Evolutionary conservation across 1,140 invertebrate genomes (phyloP).

Genomic region (Drosophila teissieri): DNA sequence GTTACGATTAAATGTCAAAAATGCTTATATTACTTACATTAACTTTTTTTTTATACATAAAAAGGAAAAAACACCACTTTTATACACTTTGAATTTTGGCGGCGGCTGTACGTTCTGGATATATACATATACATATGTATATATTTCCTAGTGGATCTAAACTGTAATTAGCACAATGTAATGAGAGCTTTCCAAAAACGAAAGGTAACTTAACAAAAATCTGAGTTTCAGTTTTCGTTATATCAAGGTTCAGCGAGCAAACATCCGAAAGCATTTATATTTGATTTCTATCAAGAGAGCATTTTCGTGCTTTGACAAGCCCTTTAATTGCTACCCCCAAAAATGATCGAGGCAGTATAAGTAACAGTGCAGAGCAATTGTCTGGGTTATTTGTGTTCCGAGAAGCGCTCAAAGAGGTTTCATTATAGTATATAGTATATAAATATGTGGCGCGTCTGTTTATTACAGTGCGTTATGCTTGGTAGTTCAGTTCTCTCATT

Average conservation of each 20-base stretch:
- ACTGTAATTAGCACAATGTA: constrained; percentile 17
- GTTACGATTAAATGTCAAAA: too few relatives aligned
- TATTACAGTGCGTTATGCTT: constrained; percentile 46
- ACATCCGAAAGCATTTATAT: constrained; percentile 63
- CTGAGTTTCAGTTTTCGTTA: constrained; percentile 37
- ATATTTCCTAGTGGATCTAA: background rate
- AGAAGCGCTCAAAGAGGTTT: constrained; percentile 17
- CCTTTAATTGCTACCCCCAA: constrained; percentile 55
- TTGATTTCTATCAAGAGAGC: constrained; percentile 71
- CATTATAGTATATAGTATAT: background rate
- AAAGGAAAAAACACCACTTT: too few relatives aligned
- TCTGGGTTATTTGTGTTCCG: constrained; percentile 60
- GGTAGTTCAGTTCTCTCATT: constrained; percentile 11
- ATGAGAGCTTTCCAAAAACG: constrained; percentile 62
- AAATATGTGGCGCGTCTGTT: constrained; percentile 51
- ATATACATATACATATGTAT: too few relatives aligned
- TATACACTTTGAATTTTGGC: too few relatives aligned
- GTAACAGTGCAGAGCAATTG: constrained; percentile 17
- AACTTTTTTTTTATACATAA: too few relatives aligned
- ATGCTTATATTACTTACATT: too few relatives aligned
- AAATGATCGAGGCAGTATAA: constrained; percentile 24
- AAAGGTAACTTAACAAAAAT: constrained; percentile 59
- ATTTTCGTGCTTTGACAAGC: constrained; percentile 76
- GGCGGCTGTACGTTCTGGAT: too few relatives aligned
- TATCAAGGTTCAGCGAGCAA: constrained; percentile 65